phyloP scores from a whole-genome alignment of 2,888 invertebrate species.

The Hesperia comma region DNA sequence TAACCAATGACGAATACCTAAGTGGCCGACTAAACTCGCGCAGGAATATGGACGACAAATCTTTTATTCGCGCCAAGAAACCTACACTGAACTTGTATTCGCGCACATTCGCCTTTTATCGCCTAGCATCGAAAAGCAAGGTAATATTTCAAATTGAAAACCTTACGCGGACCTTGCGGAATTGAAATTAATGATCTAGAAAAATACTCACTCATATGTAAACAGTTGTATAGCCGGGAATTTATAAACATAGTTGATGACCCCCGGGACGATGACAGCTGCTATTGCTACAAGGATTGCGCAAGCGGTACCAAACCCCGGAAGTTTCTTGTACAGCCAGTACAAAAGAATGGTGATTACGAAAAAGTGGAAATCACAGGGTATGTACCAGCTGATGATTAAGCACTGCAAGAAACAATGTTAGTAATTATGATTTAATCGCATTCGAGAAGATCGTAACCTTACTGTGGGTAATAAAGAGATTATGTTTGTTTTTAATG shows the following conservation, averaged over 20 bases:
- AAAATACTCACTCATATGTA: slow-evolving; percentile 78
- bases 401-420: slow-evolving; percentile 82
- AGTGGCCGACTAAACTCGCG: too few species aligned
- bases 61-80: too few species aligned
- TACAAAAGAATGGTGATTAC: slow-evolving; percentile 79
- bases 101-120: too few species aligned
- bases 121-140: too few species aligned
- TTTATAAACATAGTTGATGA: slow-evolving; percentile 75
- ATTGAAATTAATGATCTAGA: background rate
- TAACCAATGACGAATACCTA: too few species aligned
- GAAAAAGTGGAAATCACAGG: slow-evolving; percentile 88
- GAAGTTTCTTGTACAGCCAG: slow-evolving; percentile 68
- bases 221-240: slow-evolving; percentile 82
- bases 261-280: slow-evolving; percentile 78
- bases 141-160: too few species aligned
- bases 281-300: slow-evolving; percentile 60
- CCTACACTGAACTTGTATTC: too few species aligned
- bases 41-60: too few species aligned
- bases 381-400: slow-evolving; percentile 87
- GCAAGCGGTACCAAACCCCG: slow-evolving; percentile 64
- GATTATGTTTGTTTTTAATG: background rate
- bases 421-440: slow-evolving; percentile 9
- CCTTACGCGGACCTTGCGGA: too few species aligned
- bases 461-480: background rate
- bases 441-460: background rate